Percentiles rank a stretch among this genome's conserved stretches.
Conservation (phyloP, 2,113 vertebrate genomes). For the Phyllopteryx taeniolatus region DNA sequence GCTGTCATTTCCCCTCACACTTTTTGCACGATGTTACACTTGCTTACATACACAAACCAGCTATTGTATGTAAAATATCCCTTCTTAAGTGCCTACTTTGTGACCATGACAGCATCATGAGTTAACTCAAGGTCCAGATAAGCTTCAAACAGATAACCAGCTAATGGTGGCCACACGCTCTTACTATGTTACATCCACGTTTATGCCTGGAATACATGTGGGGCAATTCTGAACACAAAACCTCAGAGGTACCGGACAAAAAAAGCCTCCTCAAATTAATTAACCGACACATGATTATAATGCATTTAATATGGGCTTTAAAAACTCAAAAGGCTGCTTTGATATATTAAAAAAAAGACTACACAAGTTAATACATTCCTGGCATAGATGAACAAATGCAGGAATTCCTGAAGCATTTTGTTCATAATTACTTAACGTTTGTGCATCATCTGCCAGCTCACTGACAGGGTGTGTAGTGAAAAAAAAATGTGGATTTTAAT, state of each 20-base stretch:
- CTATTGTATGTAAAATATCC: background rate
- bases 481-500: background rate
- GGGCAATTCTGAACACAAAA: background rate
- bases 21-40: background rate
- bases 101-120: slow-evolving; percentile 9
- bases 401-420: background rate
- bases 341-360: background rate
- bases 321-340: background rate
- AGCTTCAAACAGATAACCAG: background rate
- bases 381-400: background rate
- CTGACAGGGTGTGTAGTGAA: background rate
- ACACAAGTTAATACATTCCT: background rate
- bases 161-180: slow-evolving; percentile 6
- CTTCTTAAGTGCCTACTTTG: background rate
- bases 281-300: background rate
- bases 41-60: background rate
- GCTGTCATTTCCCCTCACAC: background rate
- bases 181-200: background rate
- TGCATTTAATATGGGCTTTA: background rate
- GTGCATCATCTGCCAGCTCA: background rate
- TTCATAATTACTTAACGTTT: too few species aligned
- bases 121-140: slow-evolving; percentile 17
- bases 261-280: background rate
- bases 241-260: background rate
- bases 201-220: background rate